Evolutionary conservation across 2,797 vertebrate genomes (phyloP), one percentile per base, ranked within the genome.

Genomic region (Melanotaenia nigrans): DNA sequence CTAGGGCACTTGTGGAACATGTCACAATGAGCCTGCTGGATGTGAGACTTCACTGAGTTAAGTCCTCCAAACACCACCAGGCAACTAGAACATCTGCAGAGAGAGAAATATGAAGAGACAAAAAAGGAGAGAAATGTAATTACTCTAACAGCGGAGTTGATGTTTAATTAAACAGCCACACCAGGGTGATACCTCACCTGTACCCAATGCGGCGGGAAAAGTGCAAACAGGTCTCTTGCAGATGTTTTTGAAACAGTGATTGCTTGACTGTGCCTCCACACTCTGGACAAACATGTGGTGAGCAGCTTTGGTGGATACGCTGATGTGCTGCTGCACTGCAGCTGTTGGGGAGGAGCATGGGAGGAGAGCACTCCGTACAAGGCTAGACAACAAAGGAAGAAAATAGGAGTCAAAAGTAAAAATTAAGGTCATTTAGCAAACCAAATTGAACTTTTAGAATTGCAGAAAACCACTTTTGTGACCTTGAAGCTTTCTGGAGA

Each of bases 1-100:
- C 94, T 95, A 72, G 97, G 97, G 78, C 98, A 99, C 89, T 99
- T 99, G 81, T 99, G 96, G 89, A 99, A 99, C 71, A 97, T 95
- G 82, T 99, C 97, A 10, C 97, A 99, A 87, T 99, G 98, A 1
- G 96, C 95, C 0, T 96, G 94, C 84, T 99, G 97, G 90, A 99
- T 98, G 92, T 99, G 97, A 42, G 96, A 96, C 77, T 99, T 99
- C 73, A 99, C 97, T 0, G 97, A 97, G 80, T 96, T 98, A 47
- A 96, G 92, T 0, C 97, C 97, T 0, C 97, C 98, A 0, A 98
- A 99, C 63, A 99, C 97, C 82, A 99, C 96, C 0, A 96, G 92
- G 47, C 98, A 99, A 85, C 97, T 98, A 66, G 96, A 95, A 68
- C 98, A 99, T 92, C 98, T 99, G 91, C 25, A 65, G 5, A 57